Percentiles rank a stretch among this genome's conserved stretches.
phyloP scores from a whole-genome alignment of 2,888 invertebrate species.

The Gasteruption jaculator region DNA sequence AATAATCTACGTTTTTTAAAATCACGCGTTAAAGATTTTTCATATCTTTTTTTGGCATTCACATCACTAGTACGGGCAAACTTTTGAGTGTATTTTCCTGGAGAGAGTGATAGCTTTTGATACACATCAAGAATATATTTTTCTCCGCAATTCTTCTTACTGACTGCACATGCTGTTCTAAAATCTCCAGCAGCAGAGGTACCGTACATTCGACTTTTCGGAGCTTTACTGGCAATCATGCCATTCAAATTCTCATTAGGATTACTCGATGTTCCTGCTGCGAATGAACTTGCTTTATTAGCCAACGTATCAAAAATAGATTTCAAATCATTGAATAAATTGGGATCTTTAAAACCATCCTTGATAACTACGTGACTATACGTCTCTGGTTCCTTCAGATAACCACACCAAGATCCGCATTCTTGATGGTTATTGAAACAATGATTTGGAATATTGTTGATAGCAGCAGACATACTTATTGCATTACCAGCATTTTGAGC shows the following conservation, averaged over 20 bases:
- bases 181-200: not conserved
- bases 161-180: not conserved
- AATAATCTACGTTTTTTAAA: constrained; percentile 4
- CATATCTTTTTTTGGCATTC: not conserved
- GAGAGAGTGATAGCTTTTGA: not conserved
- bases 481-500: constrained; percentile 19
- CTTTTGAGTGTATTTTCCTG: not conserved
- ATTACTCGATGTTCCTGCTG: not conserved
- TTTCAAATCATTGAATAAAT: not conserved
- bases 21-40: not conserved
- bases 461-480: constrained; percentile 15
- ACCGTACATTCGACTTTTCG: not conserved
- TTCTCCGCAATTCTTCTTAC: not conserved
- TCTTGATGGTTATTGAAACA: constrained; percentile 22
- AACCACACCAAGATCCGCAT: constrained; percentile 22
- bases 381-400: constrained; percentile 15
- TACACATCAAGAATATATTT: not conserved
- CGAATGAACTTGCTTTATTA: not conserved
- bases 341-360: constrained; percentile 18
- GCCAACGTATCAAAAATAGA: not conserved
- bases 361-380: constrained; percentile 20
- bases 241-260: not conserved
- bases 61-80: not conserved
- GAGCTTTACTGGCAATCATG: not conserved
- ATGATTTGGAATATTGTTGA: constrained; percentile 23